phyloP scores from a whole-genome alignment of 2,113 vertebrate genomes.

The Neolamprologus kungweensis region DNA sequence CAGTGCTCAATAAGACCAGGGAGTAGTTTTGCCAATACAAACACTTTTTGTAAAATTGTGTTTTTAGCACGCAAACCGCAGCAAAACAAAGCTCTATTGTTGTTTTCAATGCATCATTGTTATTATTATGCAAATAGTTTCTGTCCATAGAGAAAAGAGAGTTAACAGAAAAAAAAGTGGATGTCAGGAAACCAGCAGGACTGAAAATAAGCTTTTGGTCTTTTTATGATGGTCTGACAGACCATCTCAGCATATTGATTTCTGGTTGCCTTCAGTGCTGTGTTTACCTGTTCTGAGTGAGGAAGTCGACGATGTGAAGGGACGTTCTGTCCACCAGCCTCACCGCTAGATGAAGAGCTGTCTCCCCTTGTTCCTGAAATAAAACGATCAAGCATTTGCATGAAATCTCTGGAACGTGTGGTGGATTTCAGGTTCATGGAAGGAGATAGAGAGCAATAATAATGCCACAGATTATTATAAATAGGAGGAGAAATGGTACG shows the following conservation, averaged over 20 bases:
- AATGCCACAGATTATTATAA: neutral
- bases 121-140: neutral
- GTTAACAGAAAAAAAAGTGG: neutral
- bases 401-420: neutral
- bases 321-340: conserved; percentile 93
- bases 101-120: neutral
- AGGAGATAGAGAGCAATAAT: neutral
- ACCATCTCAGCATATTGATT: neutral
- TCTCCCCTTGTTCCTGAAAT: conserved; percentile 89
- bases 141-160: neutral
- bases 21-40: neutral
- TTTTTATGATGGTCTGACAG: neutral
- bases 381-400: neutral
- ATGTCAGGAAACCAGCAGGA: neutral
- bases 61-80: neutral
- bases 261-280: neutral
- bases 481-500: neutral
- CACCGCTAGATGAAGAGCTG: conserved; percentile 92
- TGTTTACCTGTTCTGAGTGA: conserved; percentile 92
- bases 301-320: conserved; percentile 94
- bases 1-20: neutral
- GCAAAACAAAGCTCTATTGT: neutral
- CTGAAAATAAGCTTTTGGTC: neutral
- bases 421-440: neutral
- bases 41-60: neutral